These are phyloP conservation scores for Pelecanus crispus DNA, from an alignment of 2,113 vertebrate species.

Conservation along the genomic window DNA sequence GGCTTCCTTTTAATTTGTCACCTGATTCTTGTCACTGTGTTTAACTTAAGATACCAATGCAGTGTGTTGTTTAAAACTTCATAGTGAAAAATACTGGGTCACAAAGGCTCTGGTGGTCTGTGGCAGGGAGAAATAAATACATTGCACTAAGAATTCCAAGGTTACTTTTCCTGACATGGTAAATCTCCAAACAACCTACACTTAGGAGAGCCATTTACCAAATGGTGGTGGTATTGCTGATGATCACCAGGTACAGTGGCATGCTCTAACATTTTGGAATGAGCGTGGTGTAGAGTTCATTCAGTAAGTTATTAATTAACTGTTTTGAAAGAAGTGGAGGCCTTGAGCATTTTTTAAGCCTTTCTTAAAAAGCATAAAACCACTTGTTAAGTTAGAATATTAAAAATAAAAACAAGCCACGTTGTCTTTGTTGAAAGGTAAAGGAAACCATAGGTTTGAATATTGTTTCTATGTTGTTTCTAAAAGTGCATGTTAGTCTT, in stretches of 20 bases:
- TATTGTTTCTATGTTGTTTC: neutral
- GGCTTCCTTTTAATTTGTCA: neutral
- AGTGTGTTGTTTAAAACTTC: neutral
- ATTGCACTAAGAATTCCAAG: neutral
- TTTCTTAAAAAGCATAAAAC: neutral
- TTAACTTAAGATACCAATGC: neutral
- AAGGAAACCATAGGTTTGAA: neutral
- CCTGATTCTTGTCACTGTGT: neutral
- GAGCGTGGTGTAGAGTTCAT: neutral
- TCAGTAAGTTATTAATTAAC: neutral
- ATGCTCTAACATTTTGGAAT: neutral
- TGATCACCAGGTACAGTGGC: neutral
- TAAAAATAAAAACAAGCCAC: too few species aligned
- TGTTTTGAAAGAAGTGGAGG: neutral
- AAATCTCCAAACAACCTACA: neutral
- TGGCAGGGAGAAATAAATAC: neutral
- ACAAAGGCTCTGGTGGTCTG: neutral
- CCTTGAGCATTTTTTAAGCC: neutral
- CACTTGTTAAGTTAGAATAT: neutral
- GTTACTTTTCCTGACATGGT: neutral
- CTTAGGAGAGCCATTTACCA: neutral
- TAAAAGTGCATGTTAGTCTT: neutral
- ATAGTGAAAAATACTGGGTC: neutral
- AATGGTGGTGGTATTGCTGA: neutral
- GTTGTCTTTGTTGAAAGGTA: neutral